Conservation (phyloP, 2,797 vertebrate genomes). For the Sylvilagus floridanus region DNA sequence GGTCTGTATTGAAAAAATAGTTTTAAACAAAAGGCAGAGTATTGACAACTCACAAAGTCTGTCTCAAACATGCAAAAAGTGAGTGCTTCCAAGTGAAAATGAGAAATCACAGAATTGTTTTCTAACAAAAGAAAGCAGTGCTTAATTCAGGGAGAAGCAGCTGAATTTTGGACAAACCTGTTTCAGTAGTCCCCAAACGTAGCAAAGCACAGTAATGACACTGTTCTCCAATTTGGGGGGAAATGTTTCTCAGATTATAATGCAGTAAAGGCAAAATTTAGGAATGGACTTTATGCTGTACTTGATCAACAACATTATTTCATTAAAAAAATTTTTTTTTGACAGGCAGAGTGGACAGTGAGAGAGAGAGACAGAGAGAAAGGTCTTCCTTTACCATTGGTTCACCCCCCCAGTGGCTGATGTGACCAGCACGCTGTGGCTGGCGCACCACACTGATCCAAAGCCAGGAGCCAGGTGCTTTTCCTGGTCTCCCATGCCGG, state of each 20-base stretch:
- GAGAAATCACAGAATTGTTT: constrained; percentile 8
- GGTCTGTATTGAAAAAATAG: constrained; percentile 14
- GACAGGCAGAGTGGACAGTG: too few species aligned
- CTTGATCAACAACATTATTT: not conserved
- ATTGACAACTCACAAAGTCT: not conserved
- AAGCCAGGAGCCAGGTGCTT: too few species aligned
- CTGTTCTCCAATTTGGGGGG: constrained; percentile 9
- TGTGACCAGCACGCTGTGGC: too few species aligned
- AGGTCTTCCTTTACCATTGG: too few species aligned
- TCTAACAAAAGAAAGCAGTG: not conserved
- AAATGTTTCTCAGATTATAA: constrained; percentile 1
- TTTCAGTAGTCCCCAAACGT: not conserved
- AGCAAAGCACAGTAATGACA: not conserved
- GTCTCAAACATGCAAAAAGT: constrained; percentile 32
- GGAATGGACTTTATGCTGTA: not conserved
- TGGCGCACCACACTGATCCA: too few species aligned
- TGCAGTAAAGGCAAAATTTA: constrained; percentile 23
- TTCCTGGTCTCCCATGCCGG: too few species aligned
- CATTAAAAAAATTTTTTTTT: too few species aligned
- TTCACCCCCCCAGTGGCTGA: too few species aligned
- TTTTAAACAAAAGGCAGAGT: constrained; percentile 35
- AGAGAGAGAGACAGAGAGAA: too few species aligned
- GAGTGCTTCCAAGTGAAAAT: constrained; percentile 40
- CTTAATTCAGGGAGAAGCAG: constrained; percentile 19
- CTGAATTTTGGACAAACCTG: constrained; percentile 24